Base-by-base conservation (phyloP, 2,888 invertebrate species). In the Smittia sp. region DNA sequence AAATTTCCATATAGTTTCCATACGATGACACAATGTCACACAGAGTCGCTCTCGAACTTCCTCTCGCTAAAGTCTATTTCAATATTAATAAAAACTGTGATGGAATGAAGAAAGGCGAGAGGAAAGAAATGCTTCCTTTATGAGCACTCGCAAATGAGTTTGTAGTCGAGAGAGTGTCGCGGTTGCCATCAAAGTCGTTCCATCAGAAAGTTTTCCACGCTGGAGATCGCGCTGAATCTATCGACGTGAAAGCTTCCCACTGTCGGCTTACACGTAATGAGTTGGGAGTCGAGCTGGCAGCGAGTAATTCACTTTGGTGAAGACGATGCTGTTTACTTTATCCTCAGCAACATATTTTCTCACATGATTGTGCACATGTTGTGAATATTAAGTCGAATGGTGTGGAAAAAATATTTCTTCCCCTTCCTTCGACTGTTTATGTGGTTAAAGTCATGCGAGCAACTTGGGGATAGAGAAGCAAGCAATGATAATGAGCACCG, bases 321-420 rank as follows among this genome's bases (percentile, higher is more conserved):
- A 2, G 15, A 6, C 2, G 46, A 46, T 13, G 46, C 46, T 67
- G 67, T 67, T 67, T 67, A 38, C 20, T 24, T 66, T 66, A 66
- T 66, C 66, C 38, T 4, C 38, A 38, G 15, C 39, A 1, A 20
- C 18, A 67, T 39, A 39, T 67, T 41, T 18, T 27, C 63, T 67
- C 41, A 38, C 67, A 38, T 58, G 58, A 58, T 58, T 67, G 67
- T 67, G 67, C 39, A 67, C 67, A 67, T 67, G 67, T 67, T 18
- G 38, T 3, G 67, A 67, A 67, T 67, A 20, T 39, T 67, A 46
- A 46, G 15, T 46, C 32, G 32, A 32, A 32, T 32, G 32, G 32
- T 32, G 3, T 6, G 32, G 32, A 32, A 32, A 32, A 15, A 46
- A 46, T 46, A 46, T 46, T 46, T 46, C 11, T 11, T 15, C n/a